These are phyloP conservation scores for Pseudomyrmex gracilis DNA, from an alignment of 1,140 invertebrate species.

Conservation along the genomic window DNA sequence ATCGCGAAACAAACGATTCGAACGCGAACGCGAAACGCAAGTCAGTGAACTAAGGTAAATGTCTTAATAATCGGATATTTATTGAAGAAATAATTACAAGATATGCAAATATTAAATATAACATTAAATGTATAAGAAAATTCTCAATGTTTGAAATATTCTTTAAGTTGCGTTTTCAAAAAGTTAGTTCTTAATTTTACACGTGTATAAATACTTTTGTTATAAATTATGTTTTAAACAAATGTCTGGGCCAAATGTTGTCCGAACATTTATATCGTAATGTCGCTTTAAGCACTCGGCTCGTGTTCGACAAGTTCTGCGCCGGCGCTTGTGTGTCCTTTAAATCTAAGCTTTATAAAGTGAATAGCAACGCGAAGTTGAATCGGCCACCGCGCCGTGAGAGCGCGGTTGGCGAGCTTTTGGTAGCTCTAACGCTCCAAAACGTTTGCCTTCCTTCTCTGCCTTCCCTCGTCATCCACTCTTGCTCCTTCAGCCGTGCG, in stretches of 20 bases:
- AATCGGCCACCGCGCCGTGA: constrained; percentile 25
- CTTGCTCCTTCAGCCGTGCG: constrained; percentile 39
- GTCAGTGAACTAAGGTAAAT: not conserved
- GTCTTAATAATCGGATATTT: too few species aligned
- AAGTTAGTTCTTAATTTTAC: too few species aligned
- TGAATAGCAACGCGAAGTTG: constrained; percentile 58
- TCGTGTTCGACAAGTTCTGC: constrained; percentile 23
- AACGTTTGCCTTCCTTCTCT: constrained; percentile 57
- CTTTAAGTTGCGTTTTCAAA: too few species aligned
- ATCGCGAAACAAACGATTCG: not conserved
- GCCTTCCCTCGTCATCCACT: constrained; percentile 6
- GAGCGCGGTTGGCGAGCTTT: constrained; percentile 54
- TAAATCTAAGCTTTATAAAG: constrained; percentile 40
- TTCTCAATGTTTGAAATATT: too few species aligned
- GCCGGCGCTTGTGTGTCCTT: constrained; percentile 35
- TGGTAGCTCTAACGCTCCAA: constrained; percentile 42
- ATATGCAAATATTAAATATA: too few species aligned
- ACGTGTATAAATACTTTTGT: too few species aligned
- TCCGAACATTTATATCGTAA: constrained; percentile 6
- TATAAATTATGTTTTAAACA: too few species aligned
- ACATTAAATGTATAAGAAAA: too few species aligned
- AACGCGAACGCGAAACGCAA: not conserved
- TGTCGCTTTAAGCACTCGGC: constrained; percentile 33
- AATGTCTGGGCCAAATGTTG: not conserved
- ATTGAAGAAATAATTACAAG: too few species aligned